Conservation (phyloP, 2,888 invertebrate species). For the Pollenia amentaria region DNA sequence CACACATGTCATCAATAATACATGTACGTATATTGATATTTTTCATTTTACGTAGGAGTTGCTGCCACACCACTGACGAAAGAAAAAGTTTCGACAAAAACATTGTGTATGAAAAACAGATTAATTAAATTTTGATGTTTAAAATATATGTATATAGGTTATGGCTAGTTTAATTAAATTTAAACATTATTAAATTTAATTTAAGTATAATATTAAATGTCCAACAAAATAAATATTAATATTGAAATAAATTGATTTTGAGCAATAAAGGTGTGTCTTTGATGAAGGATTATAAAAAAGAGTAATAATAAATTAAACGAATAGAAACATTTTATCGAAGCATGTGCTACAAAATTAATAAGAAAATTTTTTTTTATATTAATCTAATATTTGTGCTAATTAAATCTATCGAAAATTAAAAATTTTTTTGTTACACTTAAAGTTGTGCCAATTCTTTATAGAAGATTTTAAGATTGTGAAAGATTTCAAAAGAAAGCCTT, state of each 20-base stretch:
- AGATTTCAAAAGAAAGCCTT: too few relatives aligned
- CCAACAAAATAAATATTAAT: not conserved
- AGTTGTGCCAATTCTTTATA: too few relatives aligned
- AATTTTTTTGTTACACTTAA: too few relatives aligned
- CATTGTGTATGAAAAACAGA: conserved; percentile 42
- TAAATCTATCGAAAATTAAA: too few relatives aligned
- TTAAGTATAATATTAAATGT: conserved; percentile 7
- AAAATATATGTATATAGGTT: conserved; percentile 48
- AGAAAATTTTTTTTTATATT: too few relatives aligned
- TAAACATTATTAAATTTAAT: conserved; percentile 53
- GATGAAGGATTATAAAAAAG: not conserved
- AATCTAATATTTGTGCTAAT: too few relatives aligned
- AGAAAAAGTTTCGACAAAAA: conserved; percentile 24
- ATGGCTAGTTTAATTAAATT: conserved; percentile 67
- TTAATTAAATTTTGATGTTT: conserved; percentile 71
- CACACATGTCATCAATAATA: conserved; percentile 60
- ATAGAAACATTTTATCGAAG: too few relatives aligned
- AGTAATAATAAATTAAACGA: not conserved
- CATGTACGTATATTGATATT: conserved; percentile 7
- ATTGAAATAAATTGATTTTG: conserved; percentile 4
- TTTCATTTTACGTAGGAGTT: conserved; percentile 44
- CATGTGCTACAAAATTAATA: not conserved
- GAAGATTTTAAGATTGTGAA: too few relatives aligned
- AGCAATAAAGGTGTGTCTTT: not conserved
- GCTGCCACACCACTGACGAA: not conserved